Percentiles rank a stretch among this genome's conserved stretches.
Conservation (phyloP, 2,888 invertebrate genomes). For the Tipula vernalis region DNA sequence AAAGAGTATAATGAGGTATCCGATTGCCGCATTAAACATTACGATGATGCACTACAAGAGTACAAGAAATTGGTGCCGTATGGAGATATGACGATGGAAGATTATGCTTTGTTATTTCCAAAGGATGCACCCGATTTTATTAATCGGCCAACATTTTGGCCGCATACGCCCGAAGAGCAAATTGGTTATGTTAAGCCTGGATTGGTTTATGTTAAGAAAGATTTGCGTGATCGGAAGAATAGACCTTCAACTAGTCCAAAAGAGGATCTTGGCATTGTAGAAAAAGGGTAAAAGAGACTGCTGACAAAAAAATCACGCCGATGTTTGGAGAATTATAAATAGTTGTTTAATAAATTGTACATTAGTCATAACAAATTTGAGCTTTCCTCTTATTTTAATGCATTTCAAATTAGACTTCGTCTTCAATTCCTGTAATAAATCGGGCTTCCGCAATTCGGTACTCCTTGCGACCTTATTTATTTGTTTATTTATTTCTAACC, state of each 20-base stretch:
- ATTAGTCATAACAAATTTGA: too few species aligned
- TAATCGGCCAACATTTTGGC: conserved; percentile 73
- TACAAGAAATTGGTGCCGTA: conserved; percentile 55
- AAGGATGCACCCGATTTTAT: conserved; percentile 53
- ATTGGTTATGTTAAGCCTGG: conserved; percentile 19
- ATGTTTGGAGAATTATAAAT: too few species aligned
- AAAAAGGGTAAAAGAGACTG: too few species aligned
- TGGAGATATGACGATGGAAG: conserved; percentile 80
- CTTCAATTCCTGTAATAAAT: too few species aligned
- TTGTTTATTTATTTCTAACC: too few species aligned
- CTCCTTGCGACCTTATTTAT: too few species aligned
- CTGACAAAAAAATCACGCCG: too few species aligned
- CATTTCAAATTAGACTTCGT: too few species aligned
- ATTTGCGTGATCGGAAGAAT: background rate
- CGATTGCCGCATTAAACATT: conserved; percentile 28
- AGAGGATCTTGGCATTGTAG: background rate
- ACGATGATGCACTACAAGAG: conserved; percentile 45
- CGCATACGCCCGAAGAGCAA: conserved; percentile 59
- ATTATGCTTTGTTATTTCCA: conserved; percentile 59
- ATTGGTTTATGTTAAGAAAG: background rate
- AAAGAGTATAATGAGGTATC: conserved; percentile 19
- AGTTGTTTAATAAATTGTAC: too few species aligned
- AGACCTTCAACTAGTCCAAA: background rate
- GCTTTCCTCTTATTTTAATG: too few species aligned
- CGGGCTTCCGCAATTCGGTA: too few species aligned